Evolutionary conservation across 1,140 invertebrate species (phyloP), one percentile per base, ranked within the genome.

Genomic region (Himalopsyche phryganea): DNA sequence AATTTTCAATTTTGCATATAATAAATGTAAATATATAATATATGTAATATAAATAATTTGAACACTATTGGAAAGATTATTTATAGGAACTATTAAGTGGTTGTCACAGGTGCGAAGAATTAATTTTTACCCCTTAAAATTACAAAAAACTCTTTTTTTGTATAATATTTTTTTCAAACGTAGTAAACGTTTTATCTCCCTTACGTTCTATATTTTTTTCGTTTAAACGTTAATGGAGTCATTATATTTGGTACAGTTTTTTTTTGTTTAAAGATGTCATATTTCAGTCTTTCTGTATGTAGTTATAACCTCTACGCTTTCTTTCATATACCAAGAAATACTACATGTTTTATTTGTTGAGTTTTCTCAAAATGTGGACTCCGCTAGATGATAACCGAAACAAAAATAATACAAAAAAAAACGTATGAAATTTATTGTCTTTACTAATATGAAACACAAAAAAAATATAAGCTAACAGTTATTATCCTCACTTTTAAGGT

Each of bases 271-370:
- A 36, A 60, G 54, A 60, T 57, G 53, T 60, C 54, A 46, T 56
- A 50, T 63, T 63, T 64, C 62, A 64, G 62, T 64, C 62, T 64
- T 64, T 58, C 62, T 60, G 54, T 60, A 40, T 64, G 62, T 64
- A 64, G 53, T 63, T 60, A 5, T 53, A 45, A 59, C 62, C 50
- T 58, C 62, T 60, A 58, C 56, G 40, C 48, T 53, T 58, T 40
- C 58, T 38, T 58, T 58, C 41, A 49, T 51, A 44, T 50, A 58
- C 55, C 56, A 49, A 64, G 58, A 64, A 64, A 64, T 50, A 58
- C 62, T 60, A 60, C 41, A 50, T 52, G 38, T 50, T 33, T 50
- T 46, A 32, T 45, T 33, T 28, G 23, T 28, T 28, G 9, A 28
- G 23, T 28, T 28, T 9, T 28, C 23, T 28, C 23, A 28, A 28